Evolutionary conservation across 2,888 invertebrate species (phyloP).

Genomic region (Doris montereyensis): DNA sequence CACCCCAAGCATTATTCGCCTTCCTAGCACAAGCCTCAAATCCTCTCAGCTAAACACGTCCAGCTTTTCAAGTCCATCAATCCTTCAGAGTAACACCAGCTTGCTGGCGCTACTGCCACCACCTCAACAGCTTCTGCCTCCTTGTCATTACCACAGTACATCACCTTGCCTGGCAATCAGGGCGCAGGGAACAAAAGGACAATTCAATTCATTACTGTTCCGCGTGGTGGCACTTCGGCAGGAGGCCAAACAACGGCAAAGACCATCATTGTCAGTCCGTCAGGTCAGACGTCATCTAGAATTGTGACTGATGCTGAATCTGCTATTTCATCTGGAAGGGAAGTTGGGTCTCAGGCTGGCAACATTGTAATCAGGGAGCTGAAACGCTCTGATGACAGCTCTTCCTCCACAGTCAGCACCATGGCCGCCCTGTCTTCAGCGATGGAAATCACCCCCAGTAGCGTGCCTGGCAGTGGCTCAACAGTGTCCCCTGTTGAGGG

Average conservation of each 20-base stretch:
- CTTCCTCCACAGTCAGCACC: not conserved
- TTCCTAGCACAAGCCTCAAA: too few species aligned
- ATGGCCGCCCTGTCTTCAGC: not conserved
- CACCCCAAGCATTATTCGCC: too few species aligned
- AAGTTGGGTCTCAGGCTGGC: constrained; percentile 27
- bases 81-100: not conserved
- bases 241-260: not conserved
- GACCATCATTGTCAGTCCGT: not conserved
- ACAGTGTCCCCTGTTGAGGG: constrained; percentile 25
- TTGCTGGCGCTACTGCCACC: not conserved
- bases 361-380: constrained; percentile 37
- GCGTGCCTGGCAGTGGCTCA: not conserved
- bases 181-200: constrained; percentile 1
- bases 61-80: too few species aligned
- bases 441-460: not conserved
- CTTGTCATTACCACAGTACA: too few species aligned
- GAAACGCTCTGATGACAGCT: constrained; percentile 24
- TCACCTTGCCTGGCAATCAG: constrained; percentile 30
- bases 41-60: too few species aligned
- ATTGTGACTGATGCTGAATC: not conserved
- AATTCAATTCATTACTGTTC: constrained; percentile 28
- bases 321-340: not conserved
- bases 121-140: not conserved
- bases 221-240: not conserved
- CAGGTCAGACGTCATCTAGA: not conserved